Percentiles rank a stretch among this genome's conserved stretches.
phyloP scores from a whole-genome alignment of 35 echinoderm and acorn worm genomes.

The Stichopus chloronotus region DNA sequence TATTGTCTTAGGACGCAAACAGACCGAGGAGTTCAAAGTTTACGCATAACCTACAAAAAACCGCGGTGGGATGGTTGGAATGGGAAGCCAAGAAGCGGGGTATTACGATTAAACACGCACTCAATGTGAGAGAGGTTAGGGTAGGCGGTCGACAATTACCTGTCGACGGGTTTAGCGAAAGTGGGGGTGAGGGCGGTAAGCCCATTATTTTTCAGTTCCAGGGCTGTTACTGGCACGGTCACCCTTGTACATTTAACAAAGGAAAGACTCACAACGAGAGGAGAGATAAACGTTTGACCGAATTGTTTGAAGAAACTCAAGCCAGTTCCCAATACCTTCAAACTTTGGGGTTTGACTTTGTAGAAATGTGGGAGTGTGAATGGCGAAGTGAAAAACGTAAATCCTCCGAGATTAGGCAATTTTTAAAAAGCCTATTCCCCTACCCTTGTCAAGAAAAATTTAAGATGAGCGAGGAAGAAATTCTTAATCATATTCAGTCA shows the following conservation, averaged over 20 bases:
- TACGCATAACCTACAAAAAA: conserved; percentile 22
- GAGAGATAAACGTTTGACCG: not conserved
- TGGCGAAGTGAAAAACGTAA: not conserved
- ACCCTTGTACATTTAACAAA: not conserved
- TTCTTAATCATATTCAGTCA: not conserved
- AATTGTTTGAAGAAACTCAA: conserved; percentile 20
- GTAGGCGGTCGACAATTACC: conserved; percentile 29
- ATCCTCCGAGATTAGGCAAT: not conserved
- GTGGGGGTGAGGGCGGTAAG: not conserved
- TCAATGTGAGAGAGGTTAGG: not conserved
- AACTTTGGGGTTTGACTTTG: not conserved
- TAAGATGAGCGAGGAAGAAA: not conserved
- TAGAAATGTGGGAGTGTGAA: conserved; percentile 51
- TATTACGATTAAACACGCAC: conserved; percentile 15
- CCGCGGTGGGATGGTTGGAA: conserved; percentile 54
- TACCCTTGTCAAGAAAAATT: conserved; percentile 11
- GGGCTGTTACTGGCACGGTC: conserved; percentile 45
- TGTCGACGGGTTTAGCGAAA: conserved; percentile 31
- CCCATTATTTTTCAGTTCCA: conserved; percentile 44
- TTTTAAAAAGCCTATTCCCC: conserved; percentile 18
- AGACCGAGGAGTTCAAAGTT: conserved; percentile 39
- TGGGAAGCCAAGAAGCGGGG: conserved; percentile 42
- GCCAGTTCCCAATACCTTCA: not conserved
- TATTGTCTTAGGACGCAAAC: conserved; percentile 28
- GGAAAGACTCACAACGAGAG: conserved; percentile 16